Percentiles rank a stretch among this genome's conserved stretches.
Conservation (phyloP, 2,888 invertebrate species). For the Agrochola lychnidis region DNA sequence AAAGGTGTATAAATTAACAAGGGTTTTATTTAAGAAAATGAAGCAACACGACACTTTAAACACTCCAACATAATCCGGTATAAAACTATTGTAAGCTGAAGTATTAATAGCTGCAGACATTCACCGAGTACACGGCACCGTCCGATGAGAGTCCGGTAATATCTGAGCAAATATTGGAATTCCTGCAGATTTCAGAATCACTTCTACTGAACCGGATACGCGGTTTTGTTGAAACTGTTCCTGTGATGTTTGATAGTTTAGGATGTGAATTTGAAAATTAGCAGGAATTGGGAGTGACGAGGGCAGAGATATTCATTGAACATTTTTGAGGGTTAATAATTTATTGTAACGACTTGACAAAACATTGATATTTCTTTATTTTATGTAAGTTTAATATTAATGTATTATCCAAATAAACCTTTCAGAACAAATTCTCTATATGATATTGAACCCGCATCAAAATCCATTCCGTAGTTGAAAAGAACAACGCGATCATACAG, state of each 20-base stretch:
- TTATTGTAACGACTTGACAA: too few relatives aligned
- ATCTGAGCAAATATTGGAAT: slow-evolving; percentile 56
- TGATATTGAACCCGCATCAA: too few relatives aligned
- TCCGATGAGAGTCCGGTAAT: slow-evolving; percentile 47
- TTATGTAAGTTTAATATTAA: too few relatives aligned
- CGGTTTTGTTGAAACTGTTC: slow-evolving; percentile 22
- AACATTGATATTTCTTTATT: too few relatives aligned
- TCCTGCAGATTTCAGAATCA: slow-evolving; percentile 42
- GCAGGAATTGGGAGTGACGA: neutral
- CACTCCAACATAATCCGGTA: slow-evolving; percentile 23
- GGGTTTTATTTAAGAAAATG: neutral
- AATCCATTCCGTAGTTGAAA: too few relatives aligned
- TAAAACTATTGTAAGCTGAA: slow-evolving; percentile 41
- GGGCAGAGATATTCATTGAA: neutral
- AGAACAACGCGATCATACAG: too few relatives aligned
- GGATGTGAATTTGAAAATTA: slow-evolving; percentile 18
- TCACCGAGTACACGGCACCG: slow-evolving; percentile 29
- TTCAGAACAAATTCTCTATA: too few relatives aligned
- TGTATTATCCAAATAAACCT: too few relatives aligned
- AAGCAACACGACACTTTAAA: neutral
- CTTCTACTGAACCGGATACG: slow-evolving; percentile 38
- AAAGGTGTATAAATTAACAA: too few relatives aligned
- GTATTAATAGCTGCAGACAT: slow-evolving; percentile 43
- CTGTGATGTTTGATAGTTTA: slow-evolving; percentile 33
- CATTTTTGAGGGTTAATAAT: neutral